A percentile compares a stretch with the other conserved stretches of the same genome.
These are phyloP conservation scores for Pseudomugil tenellus DNA, from an alignment of 2,797 vertebrate species.

Conservation along the genomic window DNA sequence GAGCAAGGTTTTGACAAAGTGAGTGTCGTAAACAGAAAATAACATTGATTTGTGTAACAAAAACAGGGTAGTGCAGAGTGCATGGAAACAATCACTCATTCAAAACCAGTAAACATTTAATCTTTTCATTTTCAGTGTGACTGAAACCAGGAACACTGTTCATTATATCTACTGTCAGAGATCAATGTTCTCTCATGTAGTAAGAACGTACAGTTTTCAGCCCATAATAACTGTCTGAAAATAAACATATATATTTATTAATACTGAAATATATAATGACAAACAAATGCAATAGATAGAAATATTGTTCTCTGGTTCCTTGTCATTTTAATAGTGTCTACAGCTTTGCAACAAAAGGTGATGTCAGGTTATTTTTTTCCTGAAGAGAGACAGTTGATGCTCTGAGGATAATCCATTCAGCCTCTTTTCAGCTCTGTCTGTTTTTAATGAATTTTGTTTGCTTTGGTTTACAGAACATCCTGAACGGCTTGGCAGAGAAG, in stretches of 20 bases:
- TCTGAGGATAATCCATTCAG: not conserved
- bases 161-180: slow-evolving; percentile 30
- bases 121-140: slow-evolving; percentile 5
- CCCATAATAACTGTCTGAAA: not conserved
- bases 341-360: not conserved
- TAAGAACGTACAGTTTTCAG: not conserved
- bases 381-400: not conserved
- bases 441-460: not conserved
- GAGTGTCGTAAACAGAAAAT: slow-evolving; percentile 47
- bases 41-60: slow-evolving; percentile 24
- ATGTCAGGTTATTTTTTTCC: not conserved
- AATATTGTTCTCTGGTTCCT: too few relatives aligned
- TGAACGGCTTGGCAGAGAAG: slow-evolving; percentile 76
- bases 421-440: not conserved
- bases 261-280: not conserved
- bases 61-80: not conserved
- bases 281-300: not conserved
- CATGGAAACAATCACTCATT: slow-evolving; percentile 34
- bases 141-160: not conserved
- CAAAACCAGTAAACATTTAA: slow-evolving; percentile 10
- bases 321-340: not conserved
- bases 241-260: not conserved
- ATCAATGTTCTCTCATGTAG: not conserved
- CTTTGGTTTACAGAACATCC: slow-evolving; percentile 61
- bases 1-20: slow-evolving; percentile 87